A percentile compares a stretch with the other conserved stretches of the same genome.
Conservation (phyloP, 2,888 invertebrate genomes). For the Pterobdella sp. region DNA sequence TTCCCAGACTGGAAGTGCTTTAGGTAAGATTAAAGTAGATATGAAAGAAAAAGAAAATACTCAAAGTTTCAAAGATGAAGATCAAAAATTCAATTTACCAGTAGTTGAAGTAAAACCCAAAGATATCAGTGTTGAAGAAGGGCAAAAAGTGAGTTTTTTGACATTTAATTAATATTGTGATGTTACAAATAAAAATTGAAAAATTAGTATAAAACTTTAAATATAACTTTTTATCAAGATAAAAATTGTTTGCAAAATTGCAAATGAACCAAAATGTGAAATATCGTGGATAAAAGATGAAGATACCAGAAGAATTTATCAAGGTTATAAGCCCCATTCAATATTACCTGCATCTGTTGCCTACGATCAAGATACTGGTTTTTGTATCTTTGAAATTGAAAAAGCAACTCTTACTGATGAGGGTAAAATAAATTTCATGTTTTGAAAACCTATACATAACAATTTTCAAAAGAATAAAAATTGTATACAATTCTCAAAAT, state of each 20-base stretch:
- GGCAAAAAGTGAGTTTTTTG: constrained; percentile 25
- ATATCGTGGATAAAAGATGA: constrained; percentile 13
- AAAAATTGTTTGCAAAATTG: constrained; percentile 23
- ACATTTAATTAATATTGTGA: constrained; percentile 2
- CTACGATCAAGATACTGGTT: constrained; percentile 20
- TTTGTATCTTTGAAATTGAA: constrained; percentile 14
- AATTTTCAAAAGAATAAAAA: not conserved
- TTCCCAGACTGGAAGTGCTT: constrained; percentile 6
- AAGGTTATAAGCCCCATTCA: not conserved
- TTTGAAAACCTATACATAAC: no score
- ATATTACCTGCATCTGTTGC: not conserved
- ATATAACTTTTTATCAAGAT: constrained; percentile 10
- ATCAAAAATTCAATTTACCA: not conserved
- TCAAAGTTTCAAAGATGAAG: constrained; percentile 1
- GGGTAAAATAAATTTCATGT: no score
- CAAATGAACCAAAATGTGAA: constrained; percentile 1
- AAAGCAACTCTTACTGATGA: constrained; percentile 37
- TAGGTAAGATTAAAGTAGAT: constrained; percentile 21
- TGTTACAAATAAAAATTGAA: not conserved
- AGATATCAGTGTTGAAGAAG: constrained; percentile 30
- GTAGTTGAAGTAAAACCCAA: constrained; percentile 29
- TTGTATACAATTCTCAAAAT: no score
- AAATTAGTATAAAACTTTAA: constrained; percentile 8
- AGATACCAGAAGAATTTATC: not conserved
- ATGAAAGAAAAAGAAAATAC: not conserved